A percentile compares a stretch with the other conserved stretches of the same genome.
These are phyloP conservation scores for Todiramphus saurophagus DNA, from an alignment of 2,113 vertebrate species.

Conservation along the genomic window DNA sequence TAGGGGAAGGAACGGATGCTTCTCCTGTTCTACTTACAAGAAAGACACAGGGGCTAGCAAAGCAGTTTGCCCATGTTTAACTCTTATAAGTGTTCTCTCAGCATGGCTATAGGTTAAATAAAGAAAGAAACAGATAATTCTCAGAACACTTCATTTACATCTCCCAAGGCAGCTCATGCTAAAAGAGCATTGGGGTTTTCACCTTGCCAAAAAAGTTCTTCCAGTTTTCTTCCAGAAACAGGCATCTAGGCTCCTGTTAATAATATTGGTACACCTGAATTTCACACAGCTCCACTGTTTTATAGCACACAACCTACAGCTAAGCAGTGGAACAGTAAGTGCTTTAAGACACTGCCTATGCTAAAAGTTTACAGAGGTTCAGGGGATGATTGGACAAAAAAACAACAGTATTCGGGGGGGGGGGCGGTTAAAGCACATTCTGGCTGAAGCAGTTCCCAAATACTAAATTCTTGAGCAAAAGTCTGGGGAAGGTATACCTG, in stretches of 20 bases:
- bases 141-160: neutral
- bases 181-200: neutral
- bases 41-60: neutral
- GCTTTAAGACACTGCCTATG: neutral
- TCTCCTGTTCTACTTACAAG: neutral
- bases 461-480: neutral
- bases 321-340: neutral
- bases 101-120: neutral
- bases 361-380: neutral
- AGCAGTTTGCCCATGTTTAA: neutral
- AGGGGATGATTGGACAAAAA: neutral
- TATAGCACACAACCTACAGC: neutral
- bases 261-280: neutral
- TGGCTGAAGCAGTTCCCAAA: neutral
- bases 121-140: neutral
- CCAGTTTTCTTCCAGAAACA: neutral
- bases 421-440: neutral
- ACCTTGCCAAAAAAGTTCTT: neutral
- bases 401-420: neutral
- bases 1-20: neutral
- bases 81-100: neutral
- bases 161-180: neutral
- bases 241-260: neutral
- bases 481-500: neutral
- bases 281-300: neutral